Evolutionary conservation across 2,113 vertebrate species (phyloP), one percentile per base, ranked within the genome.

Genomic region (Syngnathoides biaculeatus): DNA sequence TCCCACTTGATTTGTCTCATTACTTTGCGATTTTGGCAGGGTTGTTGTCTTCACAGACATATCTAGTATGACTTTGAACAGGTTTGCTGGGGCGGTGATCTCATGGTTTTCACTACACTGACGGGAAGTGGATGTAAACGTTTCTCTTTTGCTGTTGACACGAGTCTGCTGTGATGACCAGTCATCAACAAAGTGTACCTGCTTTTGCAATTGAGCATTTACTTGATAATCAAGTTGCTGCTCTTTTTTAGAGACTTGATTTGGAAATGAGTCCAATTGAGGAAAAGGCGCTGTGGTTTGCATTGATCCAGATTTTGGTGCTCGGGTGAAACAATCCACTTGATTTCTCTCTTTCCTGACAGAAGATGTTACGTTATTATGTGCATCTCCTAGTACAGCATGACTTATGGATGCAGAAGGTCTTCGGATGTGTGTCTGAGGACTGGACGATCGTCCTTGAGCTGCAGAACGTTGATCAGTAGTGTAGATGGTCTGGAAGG

Each of bases 51-150:
- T 89, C 27, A 52, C 50, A 73, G 91, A 90, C 90, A 92, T 91
- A 71, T 92, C 87, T 65, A 90, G 52, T n/a, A 81, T 82, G 24
- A 64, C 63, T 87, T 85, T 90, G 42, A 88, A 22, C 62, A 73
- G 77, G 67, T 91, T 91, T 68, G 89, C 86, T 57, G 90, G 90
- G 58, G 75, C 70, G 26, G 84, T 86, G 17, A 27, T 61, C 24
- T 64, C 71, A 50, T 74, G 67, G 72, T 62, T 78, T 74, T 64
- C 78, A 61, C 3, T 70, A 6, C 62, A 65, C n/a, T 65, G 58
- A 69, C 30, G 39, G 19, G 22, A 43, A 55, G 60, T 8, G 53
- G 64, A 60, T 60, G 39, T 65, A 68, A 73, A 62, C 47, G 35
- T 24, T 57, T 14, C 39, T 27, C 43, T 77, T 27, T 70, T 74